Percentiles rank a stretch among this genome's conserved stretches.
phyloP scores from a whole-genome alignment of 1,140 invertebrate genomes.

The Uloborus diversus region DNA sequence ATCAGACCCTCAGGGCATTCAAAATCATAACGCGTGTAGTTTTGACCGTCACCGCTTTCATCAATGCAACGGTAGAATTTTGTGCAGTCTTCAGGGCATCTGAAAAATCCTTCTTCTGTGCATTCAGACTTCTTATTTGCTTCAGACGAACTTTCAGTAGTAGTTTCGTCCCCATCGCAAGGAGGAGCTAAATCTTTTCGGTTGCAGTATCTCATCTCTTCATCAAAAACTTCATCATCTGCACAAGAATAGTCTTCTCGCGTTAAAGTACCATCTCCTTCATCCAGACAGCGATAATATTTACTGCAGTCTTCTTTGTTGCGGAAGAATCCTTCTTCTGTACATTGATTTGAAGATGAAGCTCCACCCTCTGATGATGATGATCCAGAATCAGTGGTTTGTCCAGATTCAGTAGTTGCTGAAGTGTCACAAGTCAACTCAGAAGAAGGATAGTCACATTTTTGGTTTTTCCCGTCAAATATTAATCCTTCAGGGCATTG shows the following conservation, averaged over 20 bases:
- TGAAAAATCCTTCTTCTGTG: slow-evolving; percentile 72
- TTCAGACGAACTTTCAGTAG: slow-evolving; percentile 50
- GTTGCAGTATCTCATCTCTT: slow-evolving; percentile 60
- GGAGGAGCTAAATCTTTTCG: slow-evolving; percentile 27
- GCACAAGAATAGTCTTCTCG: slow-evolving; percentile 69
- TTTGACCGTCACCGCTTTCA: slow-evolving; percentile 66
- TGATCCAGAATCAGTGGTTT: neutral
- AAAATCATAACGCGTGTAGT: slow-evolving; percentile 59
- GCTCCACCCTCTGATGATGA: neutral
- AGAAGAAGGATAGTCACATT: slow-evolving; percentile 59
- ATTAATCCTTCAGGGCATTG: slow-evolving; percentile 64
- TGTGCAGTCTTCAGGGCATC: slow-evolving; percentile 72
- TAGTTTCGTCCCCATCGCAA: slow-evolving; percentile 10
- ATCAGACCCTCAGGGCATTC: slow-evolving; percentile 57
- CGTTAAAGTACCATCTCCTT: slow-evolving; percentile 35
- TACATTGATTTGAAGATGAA: slow-evolving; percentile 28
- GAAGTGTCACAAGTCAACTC: slow-evolving; percentile 49
- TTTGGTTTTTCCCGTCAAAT: slow-evolving; percentile 63
- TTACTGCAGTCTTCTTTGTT: slow-evolving; percentile 54
- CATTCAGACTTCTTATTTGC: slow-evolving; percentile 63
- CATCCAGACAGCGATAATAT: slow-evolving; percentile 54
- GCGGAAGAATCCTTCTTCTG: slow-evolving; percentile 55
- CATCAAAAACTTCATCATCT: slow-evolving; percentile 65
- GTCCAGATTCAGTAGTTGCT: neutral
- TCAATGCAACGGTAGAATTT: slow-evolving; percentile 69